Base-by-base conservation (phyloP, 2,797 vertebrate species). In the Acanthis flammea region DNA sequence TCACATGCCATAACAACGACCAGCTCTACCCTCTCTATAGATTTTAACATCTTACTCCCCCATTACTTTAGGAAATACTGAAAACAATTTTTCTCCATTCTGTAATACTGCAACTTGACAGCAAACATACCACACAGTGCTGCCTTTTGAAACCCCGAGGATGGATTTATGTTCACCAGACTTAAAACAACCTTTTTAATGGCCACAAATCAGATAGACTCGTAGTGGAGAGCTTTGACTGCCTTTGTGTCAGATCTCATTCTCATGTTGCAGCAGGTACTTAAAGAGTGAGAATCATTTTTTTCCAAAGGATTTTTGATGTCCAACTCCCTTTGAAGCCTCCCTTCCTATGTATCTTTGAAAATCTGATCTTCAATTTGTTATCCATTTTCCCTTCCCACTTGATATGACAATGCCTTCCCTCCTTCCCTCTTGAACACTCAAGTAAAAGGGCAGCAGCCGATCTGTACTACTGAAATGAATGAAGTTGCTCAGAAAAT, bases 231-330 rank as follows among this genome's bases (percentile, higher is more conserved):
- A 91, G 51, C 51, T 94, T 41, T 81, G 84, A 77, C 68, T 83
- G 62, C 48, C 68, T 96, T 90, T 88, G 82, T 81, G 85, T 62
- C 51, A 73, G 70, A 88, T 84, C 76, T 70, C 73, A 88, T 86
- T 95, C 94, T 96, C 87, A 88, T 79, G 76, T 94, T 96, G 91
- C 92, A 94, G 79, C 87, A 96, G 51, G 73, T 86, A 96, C 73
- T 96, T 91, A 63, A 87, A 94, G 78, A 94, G 61, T 0, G 3
- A 86, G 78, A 91, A 87, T 17, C 4, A 11, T 6, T 83, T 88
- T 85, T 93, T 92, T 65, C 42, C 65, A 51, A 84, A 91, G 37
- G 79, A 94, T 88, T 96, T 94, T 91, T 91, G 58, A 93, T 57
- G 62, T 88, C 41, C 62, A 70, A 39, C 22, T 96, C 45, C 85